A percentile compares a stretch with the other conserved stretches of the same genome.
These are phyloP conservation scores for Galeopterus variegatus DNA, from an alignment of 2,113 vertebrate genomes.

Conservation along the genomic window DNA sequence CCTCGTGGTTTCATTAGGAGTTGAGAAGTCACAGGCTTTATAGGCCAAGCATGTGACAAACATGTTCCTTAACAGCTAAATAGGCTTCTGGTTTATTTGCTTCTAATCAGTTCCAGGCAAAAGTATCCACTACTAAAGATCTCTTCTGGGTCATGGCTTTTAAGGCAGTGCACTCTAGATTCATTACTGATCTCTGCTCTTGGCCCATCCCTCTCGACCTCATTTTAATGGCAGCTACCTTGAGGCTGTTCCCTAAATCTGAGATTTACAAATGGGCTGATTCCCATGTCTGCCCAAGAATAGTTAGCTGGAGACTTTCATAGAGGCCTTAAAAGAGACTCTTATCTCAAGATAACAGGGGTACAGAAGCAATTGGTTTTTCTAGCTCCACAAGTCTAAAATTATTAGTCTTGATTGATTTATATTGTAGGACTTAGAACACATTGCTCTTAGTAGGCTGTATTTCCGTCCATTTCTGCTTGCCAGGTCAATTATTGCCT, in stretches of 20 bases:
- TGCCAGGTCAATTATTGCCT: neutral
- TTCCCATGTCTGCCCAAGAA: neutral
- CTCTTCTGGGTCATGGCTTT: neutral
- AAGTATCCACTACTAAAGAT: neutral
- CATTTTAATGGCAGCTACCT: neutral
- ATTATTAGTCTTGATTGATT: neutral
- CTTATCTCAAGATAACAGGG: neutral
- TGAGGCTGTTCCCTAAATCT: neutral
- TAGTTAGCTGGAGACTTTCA: neutral
- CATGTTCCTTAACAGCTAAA: neutral
- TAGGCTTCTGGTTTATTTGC: neutral
- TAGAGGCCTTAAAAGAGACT: neutral
- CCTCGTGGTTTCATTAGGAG: neutral
- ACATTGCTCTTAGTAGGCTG: neutral
- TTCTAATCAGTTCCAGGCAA: neutral
- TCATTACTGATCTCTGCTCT: neutral
- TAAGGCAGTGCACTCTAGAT: neutral
- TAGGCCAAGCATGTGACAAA: neutral
- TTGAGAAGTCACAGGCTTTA: neutral
- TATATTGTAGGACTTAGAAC: neutral
- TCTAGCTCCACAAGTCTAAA: neutral
- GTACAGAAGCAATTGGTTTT: neutral
- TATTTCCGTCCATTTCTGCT: neutral
- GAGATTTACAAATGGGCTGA: neutral
- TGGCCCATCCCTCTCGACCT: neutral